Evolutionary conservation across 1,140 invertebrate species (phyloP).

Genomic region (Dryas iulia): DNA sequence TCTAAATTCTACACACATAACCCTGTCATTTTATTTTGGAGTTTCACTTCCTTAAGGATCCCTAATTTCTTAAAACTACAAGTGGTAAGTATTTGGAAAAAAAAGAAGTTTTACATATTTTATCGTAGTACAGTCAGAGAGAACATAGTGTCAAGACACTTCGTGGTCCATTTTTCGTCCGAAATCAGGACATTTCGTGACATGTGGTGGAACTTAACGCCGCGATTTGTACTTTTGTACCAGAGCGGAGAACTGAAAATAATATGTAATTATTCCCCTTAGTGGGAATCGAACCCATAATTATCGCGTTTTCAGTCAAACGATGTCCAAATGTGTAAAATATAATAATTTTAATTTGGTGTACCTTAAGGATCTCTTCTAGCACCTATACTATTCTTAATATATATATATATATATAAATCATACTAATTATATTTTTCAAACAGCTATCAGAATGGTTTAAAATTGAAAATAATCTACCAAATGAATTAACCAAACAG

Average conservation of each 20-base stretch:
- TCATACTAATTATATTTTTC: not conserved
- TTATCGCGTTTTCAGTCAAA: too few species aligned
- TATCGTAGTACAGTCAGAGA: too few species aligned
- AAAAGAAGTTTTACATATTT: not conserved
- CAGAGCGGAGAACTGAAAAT: too few species aligned
- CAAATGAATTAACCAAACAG: constrained; percentile 55
- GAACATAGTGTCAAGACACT: too few species aligned
- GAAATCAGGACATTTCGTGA: too few species aligned
- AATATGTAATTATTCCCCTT: too few species aligned
- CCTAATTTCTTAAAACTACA: constrained; percentile 45
- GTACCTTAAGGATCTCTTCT: not conserved
- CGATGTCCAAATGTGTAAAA: not conserved
- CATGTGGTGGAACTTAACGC: too few species aligned
- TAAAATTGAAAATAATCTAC: constrained; percentile 53
- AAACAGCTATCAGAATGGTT: constrained; percentile 65
- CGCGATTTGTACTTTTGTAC: too few species aligned
- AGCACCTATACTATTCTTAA: too few species aligned
- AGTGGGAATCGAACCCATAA: too few species aligned
- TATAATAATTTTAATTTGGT: not conserved
- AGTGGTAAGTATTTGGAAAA: constrained; percentile 62
- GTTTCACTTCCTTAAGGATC: constrained; percentile 58
- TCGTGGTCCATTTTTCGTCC: too few species aligned
- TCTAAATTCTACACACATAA: constrained; percentile 62
- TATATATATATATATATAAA: too few species aligned
- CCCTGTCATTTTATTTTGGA: constrained; percentile 63